Conservation (phyloP, 2,113 vertebrate species). For the Empidonax traillii region DNA sequence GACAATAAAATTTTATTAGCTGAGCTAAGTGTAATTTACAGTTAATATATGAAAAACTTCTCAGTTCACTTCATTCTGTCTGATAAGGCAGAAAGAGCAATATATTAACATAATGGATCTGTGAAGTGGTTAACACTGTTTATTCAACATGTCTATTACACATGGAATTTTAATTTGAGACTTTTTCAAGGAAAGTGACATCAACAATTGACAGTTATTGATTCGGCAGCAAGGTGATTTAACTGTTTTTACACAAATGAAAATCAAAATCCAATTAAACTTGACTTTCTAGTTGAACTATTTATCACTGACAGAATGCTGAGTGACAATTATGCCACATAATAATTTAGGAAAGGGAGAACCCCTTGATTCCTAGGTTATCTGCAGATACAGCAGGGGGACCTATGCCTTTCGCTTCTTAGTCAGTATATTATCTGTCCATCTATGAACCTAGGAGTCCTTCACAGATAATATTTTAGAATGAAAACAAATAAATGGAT, state of each 20-base stretch:
- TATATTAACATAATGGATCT: constrained; percentile 56
- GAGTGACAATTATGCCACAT: background rate
- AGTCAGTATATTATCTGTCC: background rate
- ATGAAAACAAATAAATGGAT: background rate
- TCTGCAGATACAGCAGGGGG: background rate
- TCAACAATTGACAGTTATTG: background rate
- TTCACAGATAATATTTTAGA: background rate
- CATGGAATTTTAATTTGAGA: background rate
- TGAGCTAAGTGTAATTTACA: constrained; percentile 60
- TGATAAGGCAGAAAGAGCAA: constrained; percentile 49
- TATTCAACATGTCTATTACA: constrained; percentile 28
- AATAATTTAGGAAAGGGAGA: background rate
- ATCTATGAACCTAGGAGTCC: no score
- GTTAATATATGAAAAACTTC: constrained; percentile 51
- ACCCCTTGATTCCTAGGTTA: background rate
- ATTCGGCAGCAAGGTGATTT: constrained; percentile 1
- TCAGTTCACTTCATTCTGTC: constrained; percentile 54
- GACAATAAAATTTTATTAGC: constrained; percentile 65
- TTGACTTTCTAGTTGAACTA: background rate
- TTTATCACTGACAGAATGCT: background rate
- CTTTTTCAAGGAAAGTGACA: background rate
- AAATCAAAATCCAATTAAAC: constrained; percentile 31
- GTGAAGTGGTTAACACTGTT: constrained; percentile 57
- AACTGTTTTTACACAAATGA: background rate
- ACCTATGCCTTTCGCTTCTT: background rate